phyloP scores from a whole-genome alignment of 2,113 vertebrate genomes.

The Laticauda colubrina region DNA sequence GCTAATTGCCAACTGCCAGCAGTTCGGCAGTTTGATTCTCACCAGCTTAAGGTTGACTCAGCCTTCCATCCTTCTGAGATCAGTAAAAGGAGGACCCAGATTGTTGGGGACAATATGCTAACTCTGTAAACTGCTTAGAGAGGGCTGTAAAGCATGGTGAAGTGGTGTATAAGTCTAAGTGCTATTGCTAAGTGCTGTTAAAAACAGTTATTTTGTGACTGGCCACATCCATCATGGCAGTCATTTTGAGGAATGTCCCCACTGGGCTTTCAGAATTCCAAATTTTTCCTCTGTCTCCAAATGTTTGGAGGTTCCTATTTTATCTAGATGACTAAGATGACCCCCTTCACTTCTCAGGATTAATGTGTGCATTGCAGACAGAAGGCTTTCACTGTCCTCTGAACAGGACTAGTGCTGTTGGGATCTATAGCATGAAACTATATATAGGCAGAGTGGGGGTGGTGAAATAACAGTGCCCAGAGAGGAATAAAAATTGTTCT shows the following conservation, averaged over 20 bases:
- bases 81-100: background rate
- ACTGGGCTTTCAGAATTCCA: background rate
- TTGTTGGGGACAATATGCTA: too few species aligned
- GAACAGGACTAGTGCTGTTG: background rate
- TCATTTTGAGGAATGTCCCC: background rate
- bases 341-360: background rate
- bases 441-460: background rate
- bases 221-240: background rate
- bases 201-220: background rate
- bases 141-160: background rate
- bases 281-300: background rate
- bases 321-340: background rate
- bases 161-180: background rate
- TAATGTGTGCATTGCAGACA: background rate
- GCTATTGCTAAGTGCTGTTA: background rate
- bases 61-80: background rate
- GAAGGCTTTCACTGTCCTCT: background rate
- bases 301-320: background rate
- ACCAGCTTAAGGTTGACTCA: background rate
- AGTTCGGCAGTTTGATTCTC: background rate
- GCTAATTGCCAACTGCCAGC: background rate
- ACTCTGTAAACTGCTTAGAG: background rate
- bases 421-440: background rate
- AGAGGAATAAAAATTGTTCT: background rate
- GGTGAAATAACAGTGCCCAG: background rate